Conservation (phyloP, 2,113 vertebrate species). For the Scytalopus superciliaris region DNA sequence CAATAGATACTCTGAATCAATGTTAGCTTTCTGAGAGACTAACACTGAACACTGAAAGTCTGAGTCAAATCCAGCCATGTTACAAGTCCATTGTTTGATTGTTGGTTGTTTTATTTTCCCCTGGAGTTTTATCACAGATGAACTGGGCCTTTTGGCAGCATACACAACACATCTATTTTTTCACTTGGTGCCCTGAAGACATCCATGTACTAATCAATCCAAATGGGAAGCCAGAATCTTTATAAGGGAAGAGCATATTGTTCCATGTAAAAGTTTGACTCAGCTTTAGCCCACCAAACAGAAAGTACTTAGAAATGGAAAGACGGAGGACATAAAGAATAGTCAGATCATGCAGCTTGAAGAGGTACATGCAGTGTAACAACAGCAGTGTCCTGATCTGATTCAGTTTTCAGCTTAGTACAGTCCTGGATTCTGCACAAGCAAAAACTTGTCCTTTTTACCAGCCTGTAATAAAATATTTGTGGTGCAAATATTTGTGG, state of each 20-base stretch:
- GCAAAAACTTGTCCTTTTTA: neutral
- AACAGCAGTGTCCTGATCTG: neutral
- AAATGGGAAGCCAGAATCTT: neutral
- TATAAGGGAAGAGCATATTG: neutral
- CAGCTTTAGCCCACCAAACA: neutral
- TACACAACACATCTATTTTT: neutral
- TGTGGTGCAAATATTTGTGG: conserved; percentile 11
- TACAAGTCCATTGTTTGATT: conserved; percentile 10
- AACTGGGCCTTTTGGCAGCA: neutral
- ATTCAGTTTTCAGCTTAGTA: neutral
- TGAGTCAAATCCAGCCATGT: neutral
- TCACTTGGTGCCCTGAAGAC: fast-evolving
- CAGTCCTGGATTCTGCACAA: neutral
- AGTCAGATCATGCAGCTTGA: neutral
- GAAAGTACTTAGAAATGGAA: neutral
- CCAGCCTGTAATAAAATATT: neutral
- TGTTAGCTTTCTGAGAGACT: conserved; percentile 47
- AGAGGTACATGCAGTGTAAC: neutral
- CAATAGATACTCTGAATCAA: conserved; percentile 34
- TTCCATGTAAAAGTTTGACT: neutral
- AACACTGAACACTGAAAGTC: neutral
- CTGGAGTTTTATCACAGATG: neutral
- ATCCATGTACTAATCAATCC: neutral
- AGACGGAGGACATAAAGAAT: neutral
- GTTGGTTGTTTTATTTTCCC: neutral